Evolutionary conservation across 2,797 vertebrate species (phyloP).

Genomic region (Acanthornis magna): DNA sequence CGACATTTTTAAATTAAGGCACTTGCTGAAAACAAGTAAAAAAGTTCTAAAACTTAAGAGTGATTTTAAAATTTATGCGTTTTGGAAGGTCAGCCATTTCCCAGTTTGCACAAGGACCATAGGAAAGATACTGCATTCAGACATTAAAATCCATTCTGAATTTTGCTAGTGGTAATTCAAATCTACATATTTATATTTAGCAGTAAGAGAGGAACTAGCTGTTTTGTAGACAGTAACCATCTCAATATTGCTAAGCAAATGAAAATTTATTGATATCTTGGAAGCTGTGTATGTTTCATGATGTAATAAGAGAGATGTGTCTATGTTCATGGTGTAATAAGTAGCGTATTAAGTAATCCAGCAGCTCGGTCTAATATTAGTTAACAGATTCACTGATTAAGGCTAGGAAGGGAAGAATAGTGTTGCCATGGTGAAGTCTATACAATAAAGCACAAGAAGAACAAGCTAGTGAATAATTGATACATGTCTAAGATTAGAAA

Average conservation of each 20-base stretch:
- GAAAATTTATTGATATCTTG: not conserved
- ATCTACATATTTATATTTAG: not conserved
- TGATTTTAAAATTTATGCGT: not conserved
- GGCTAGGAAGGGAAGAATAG: slow-evolving; percentile 14
- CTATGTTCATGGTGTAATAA: not conserved
- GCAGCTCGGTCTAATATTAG: slow-evolving; percentile 27
- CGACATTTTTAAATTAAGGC: not conserved
- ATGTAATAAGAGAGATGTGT: not conserved
- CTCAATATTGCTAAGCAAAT: not conserved
- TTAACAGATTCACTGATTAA: slow-evolving; percentile 58
- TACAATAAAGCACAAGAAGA: slow-evolving; percentile 73
- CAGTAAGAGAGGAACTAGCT: not conserved
- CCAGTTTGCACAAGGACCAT: not conserved
- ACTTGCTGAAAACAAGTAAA: not conserved
- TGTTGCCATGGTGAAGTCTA: slow-evolving; percentile 85
- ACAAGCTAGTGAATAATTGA: slow-evolving; percentile 84
- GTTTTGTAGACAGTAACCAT: not conserved
- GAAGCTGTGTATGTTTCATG: not conserved
- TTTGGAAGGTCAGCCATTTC: not conserved
- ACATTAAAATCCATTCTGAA: not conserved
- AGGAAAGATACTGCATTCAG: not conserved
- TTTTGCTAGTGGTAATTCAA: not conserved
- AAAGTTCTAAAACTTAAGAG: not conserved
- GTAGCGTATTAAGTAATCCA: slow-evolving; percentile 12
- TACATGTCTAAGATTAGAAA: slow-evolving; percentile 81